Evolutionary conservation across 2,113 vertebrate species (phyloP).

Genomic region (Micronycteris hirsuta): DNA sequence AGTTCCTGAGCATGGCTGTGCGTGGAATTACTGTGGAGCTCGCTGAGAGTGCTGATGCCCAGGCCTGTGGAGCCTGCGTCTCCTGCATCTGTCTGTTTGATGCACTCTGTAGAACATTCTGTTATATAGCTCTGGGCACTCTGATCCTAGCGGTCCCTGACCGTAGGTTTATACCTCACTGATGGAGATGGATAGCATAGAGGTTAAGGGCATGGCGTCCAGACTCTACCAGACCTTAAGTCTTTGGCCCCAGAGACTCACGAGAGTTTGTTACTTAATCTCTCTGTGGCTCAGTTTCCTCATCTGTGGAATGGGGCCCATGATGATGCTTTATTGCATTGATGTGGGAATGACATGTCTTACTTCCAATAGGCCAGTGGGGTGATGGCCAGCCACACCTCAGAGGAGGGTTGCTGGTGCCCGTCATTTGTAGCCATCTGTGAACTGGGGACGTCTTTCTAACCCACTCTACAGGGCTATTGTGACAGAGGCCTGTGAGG

Average conservation of each 20-base stretch:
- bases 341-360: neutral
- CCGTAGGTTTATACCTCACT: neutral
- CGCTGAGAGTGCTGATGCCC: too few species aligned
- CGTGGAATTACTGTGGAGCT: fast-evolving
- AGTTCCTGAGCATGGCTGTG: neutral
- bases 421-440: neutral
- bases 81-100: neutral
- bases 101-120: neutral
- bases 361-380: neutral
- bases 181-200: neutral
- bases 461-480: neutral
- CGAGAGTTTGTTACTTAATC: neutral
- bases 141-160: neutral
- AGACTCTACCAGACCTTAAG: neutral
- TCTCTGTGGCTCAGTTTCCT: neutral
- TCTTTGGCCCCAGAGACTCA: neutral
- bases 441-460: neutral
- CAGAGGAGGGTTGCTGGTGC: neutral
- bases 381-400: fast-evolving
- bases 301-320: neutral
- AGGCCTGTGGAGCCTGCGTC: neutral
- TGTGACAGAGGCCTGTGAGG: neutral
- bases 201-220: neutral
- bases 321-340: neutral
- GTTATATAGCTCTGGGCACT: neutral